Evolutionary conservation across 2,797 vertebrate species (phyloP).

Genomic region (Hoplostethus atlanticus): DNA sequence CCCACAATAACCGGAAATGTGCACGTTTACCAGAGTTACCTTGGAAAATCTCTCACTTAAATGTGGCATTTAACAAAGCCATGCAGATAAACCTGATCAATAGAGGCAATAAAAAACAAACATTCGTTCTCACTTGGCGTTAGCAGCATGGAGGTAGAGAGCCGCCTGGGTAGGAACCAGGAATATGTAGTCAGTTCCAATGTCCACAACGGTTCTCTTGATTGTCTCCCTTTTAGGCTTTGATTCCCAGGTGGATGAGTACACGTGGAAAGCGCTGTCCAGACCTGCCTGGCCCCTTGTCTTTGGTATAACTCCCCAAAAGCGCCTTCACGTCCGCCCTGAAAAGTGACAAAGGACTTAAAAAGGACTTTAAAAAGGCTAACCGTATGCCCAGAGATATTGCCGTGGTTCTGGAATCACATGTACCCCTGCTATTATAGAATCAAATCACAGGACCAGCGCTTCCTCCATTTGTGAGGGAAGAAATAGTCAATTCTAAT

Average conservation of each 20-base stretch:
- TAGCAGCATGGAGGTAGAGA: conserved; percentile 79
- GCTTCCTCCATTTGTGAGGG: no score
- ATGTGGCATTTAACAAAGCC: no score
- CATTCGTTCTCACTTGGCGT: conserved; percentile 80
- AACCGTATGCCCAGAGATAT: neutral
- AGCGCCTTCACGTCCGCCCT: conserved; percentile 79
- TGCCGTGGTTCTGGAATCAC: no score
- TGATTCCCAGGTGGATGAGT: conserved; percentile 79
- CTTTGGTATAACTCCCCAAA: conserved; percentile 71
- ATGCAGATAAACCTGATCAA: neutral
- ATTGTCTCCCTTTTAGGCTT: conserved; percentile 68
- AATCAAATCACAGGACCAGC: no score
- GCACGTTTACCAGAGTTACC: no score
- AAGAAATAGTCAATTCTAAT: no score
- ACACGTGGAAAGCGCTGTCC: conserved; percentile 65
- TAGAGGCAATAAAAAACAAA: neutral
- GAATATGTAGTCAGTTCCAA: conserved; percentile 87
- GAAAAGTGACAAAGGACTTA: neutral
- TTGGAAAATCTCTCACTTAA: no score
- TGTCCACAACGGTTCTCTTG: conserved; percentile 83
- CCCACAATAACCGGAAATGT: no score
- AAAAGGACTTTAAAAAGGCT: neutral
- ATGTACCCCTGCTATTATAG: no score
- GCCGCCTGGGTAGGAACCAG: conserved; percentile 82
- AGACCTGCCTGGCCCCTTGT: conserved; percentile 76